Evolutionary conservation across 2,797 vertebrate genomes (phyloP).

Genomic region (Gephyroberyx darwinii): DNA sequence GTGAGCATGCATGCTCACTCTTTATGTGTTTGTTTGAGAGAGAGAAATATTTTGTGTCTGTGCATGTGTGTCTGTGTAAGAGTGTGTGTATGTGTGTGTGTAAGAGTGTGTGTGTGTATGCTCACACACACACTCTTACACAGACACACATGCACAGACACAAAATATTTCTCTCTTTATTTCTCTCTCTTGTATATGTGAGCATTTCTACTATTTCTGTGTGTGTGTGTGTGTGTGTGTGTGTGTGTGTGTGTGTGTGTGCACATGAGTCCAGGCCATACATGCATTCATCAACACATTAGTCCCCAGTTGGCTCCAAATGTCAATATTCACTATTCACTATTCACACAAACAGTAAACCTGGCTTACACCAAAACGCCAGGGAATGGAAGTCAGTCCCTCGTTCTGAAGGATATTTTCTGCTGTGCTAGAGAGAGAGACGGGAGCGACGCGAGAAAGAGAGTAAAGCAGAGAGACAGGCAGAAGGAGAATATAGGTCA

Average conservation of each 20-base stretch:
- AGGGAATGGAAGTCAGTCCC: constrained; percentile 45
- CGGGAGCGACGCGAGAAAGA: constrained; percentile 15
- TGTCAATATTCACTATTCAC: constrained; percentile 70
- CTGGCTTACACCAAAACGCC: constrained; percentile 14
- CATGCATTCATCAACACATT: constrained; percentile 58
- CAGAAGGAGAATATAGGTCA: constrained; percentile 14
- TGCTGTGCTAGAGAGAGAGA: constrained; percentile 34
- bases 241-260: constrained; percentile 14
- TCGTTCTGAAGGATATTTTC: constrained; percentile 61
- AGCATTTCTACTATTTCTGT: constrained; percentile 14
- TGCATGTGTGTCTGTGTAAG: no score
- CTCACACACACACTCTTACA: no score
- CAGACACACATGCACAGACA: no score
- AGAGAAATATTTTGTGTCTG: not conserved
- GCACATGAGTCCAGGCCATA: constrained; percentile 41
- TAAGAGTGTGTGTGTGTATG: not conserved
- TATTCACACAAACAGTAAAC: constrained; percentile 58
- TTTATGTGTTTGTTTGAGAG: not conserved
- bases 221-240: constrained; percentile 10
- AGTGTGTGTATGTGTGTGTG: not conserved
- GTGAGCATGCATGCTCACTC: not conserved
- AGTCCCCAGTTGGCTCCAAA: constrained; percentile 53
- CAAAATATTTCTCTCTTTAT: constrained; percentile 4
- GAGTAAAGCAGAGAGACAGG: not conserved
- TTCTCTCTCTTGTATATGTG: not conserved